Base-by-base conservation (phyloP, 92 coral and sea anemone species). In the Actinernus sp. region DNA sequence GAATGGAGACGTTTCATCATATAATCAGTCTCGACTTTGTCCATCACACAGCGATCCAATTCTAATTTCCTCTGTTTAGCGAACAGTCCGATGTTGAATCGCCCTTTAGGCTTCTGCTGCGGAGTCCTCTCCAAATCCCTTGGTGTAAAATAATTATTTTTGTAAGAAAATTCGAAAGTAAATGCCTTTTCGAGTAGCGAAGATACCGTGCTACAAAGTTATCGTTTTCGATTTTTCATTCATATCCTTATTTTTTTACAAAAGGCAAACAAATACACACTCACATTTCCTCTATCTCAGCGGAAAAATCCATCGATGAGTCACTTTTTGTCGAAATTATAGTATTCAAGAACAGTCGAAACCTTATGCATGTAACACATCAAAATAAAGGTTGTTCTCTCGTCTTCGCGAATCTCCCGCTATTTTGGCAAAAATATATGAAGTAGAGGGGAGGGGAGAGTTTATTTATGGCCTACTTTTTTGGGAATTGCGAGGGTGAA, bases 51-150 rank as follows among this genome's bases (percentile, higher is more conserved):
- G 17, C 33, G 17, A 24, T 34, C 65, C 65, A 58, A 29, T 16
- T 22, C 19, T 6, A 58, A 46, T 46, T 58, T 34, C 31, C 65
- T 58, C 33, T 46, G 65, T 39, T 39, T 58, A 5, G 65, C 50
- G 31, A 29, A 58, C 17, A 58, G 38, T 11, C 65, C 52, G 33
- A 58, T 31, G 58, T 52, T 52, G 33, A 52, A 52, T 5, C 14
- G 58, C 3, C 58, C 58, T 26, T 52, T 52, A 20, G n/a, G 58
- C 58, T 52, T 52, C 16, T 52, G 2, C 33, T 18, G 26, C 1
- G 5, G 58, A 36, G 29, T 31, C 29, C 11, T 52, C 58, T 26
- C n/a, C 58, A 51, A 7, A 13, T 27, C 29, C 58, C 19, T 36
- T 52, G 58, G 58, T 22, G 29, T 31, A 22, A 52, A 10, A 26